Evolutionary conservation across 1,140 invertebrate genomes (phyloP).

Genomic region (Platyscapa corneri): DNA sequence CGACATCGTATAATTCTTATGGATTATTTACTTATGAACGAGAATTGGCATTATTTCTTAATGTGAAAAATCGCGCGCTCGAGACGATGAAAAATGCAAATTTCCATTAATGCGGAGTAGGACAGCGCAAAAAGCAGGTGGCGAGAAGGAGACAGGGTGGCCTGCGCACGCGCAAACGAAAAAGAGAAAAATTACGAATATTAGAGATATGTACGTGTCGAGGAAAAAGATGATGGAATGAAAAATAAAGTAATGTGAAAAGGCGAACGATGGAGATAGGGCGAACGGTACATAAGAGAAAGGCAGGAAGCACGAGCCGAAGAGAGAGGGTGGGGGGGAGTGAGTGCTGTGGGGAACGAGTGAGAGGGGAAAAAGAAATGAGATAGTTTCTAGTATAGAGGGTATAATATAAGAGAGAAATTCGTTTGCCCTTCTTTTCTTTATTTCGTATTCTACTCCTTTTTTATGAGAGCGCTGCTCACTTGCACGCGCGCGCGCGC

Average conservation of each 20-base stretch:
- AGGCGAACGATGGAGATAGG: conserved; percentile 12
- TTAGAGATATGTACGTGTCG: conserved; percentile 54
- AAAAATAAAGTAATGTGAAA: conserved; percentile 54
- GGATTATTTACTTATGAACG: too few species aligned
- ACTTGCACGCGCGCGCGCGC: too few species aligned
- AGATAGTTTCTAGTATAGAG: conserved; percentile 45
- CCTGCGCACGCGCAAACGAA: background rate
- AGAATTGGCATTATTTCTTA: background rate
- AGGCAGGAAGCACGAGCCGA: background rate
- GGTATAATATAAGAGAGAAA: conserved; percentile 39
- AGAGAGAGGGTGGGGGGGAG: background rate
- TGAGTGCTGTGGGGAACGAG: background rate
- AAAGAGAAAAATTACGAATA: conserved; percentile 17
- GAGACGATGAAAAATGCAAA: conserved; percentile 1
- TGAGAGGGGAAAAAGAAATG: conserved; percentile 38
- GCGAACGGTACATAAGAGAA: conserved; percentile 38
- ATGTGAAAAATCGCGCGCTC: background rate
- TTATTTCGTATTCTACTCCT: background rate
- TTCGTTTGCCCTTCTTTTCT: conserved; percentile 44
- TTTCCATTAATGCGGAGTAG: conserved; percentile 16
- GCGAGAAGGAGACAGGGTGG: conserved; percentile 5
- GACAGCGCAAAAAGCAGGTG: background rate
- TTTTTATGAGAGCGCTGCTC: background rate
- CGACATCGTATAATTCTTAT: too few species aligned
- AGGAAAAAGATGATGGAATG: conserved; percentile 63